Conservation (phyloP, 2,113 vertebrate species). For the Pseudopipra pipra region DNA sequence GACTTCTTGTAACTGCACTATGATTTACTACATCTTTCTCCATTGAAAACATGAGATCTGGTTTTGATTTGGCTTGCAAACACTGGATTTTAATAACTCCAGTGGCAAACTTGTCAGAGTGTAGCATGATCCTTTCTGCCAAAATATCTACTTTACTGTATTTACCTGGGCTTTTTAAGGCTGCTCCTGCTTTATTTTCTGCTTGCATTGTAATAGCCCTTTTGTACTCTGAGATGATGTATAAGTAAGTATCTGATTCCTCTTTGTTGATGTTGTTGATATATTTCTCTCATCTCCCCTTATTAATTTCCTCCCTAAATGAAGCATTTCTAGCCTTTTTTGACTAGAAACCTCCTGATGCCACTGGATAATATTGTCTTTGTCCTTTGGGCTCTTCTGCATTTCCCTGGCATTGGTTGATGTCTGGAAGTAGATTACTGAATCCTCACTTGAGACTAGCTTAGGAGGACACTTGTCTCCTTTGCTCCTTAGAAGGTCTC, state of each 20-base stretch:
- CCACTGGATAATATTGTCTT: background rate
- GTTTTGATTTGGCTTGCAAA: background rate
- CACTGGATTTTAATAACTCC: background rate
- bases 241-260: background rate
- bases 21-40: conserved; percentile 23
- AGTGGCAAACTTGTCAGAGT: background rate
- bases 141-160: background rate
- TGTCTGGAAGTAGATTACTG: background rate
- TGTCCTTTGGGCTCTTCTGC: background rate
- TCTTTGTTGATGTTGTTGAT: background rate
- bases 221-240: background rate
- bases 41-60: background rate
- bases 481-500: background rate
- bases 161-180: background rate
- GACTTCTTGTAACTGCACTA: background rate
- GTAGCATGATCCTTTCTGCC: background rate
- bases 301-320: background rate
- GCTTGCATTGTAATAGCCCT: background rate
- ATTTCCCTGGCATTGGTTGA: background rate
- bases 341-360: background rate
- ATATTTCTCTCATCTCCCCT: background rate
- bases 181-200: background rate
- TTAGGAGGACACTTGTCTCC: background rate
- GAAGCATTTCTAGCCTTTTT: background rate
- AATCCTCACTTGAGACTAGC: background rate